Conservation (phyloP, 2,113 vertebrate species). For the Myrmecobius fasciatus region DNA sequence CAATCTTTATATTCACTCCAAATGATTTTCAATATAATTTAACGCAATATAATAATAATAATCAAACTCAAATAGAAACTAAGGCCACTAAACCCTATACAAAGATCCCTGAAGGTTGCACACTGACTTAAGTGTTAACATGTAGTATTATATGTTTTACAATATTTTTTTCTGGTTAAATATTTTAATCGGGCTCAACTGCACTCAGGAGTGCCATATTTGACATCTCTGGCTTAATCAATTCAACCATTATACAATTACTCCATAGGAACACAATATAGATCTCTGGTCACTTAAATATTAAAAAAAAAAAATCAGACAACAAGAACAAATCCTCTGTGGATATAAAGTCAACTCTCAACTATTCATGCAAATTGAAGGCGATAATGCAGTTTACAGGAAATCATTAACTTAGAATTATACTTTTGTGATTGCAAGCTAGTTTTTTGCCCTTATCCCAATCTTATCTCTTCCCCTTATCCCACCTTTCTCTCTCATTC, state of each 20-base stretch:
- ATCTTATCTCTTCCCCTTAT: neutral
- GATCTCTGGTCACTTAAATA: conserved; percentile 16
- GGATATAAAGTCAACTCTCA: conserved; percentile 42
- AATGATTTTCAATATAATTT: neutral
- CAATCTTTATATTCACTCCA: neutral
- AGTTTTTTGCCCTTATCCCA: neutral
- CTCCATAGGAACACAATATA: neutral
- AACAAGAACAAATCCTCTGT: conserved; percentile 31
- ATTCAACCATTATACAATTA: neutral
- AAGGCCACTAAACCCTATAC: neutral
- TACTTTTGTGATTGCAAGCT: neutral
- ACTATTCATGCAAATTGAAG: conserved; percentile 42
- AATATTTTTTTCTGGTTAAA: too few relatives aligned
- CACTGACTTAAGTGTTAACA: neutral
- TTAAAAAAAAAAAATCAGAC: conserved; percentile 42
- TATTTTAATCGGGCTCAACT: neutral
- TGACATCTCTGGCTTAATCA: neutral
- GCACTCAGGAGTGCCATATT: neutral
- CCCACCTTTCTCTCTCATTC: neutral
- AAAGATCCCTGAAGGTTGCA: neutral
- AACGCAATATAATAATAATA: too few relatives aligned
- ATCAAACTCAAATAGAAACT: neutral
- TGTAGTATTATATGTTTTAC: neutral
- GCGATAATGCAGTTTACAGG: neutral
- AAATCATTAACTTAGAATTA: conserved; percentile 20